A percentile compares a stretch with the other conserved stretches of the same genome.
Evolutionary conservation across 2,797 vertebrate genomes (phyloP).

Genomic region (Sebastes nivosus): DNA sequence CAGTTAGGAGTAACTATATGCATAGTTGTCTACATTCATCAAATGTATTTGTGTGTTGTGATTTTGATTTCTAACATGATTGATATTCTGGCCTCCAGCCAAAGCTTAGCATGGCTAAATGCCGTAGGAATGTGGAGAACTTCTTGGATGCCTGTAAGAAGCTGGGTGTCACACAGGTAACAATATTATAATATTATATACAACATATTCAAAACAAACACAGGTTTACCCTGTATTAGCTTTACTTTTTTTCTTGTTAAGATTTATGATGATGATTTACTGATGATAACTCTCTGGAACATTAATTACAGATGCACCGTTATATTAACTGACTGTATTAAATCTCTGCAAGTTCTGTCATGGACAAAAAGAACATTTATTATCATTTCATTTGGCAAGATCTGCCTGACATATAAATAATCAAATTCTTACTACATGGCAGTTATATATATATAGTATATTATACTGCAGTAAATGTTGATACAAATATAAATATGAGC

Average conservation of each 20-base stretch:
- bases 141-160: constrained; percentile 98
- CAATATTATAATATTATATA: background rate
- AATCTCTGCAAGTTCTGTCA: background rate
- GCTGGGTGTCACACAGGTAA: constrained; percentile 96
- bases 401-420: too few relatives aligned
- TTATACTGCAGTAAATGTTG: too few relatives aligned
- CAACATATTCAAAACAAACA: background rate
- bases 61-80: constrained; percentile 15
- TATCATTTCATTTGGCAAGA: too few relatives aligned
- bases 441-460: too few relatives aligned
- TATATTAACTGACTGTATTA: background rate
- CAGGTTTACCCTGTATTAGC: background rate
- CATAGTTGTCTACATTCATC: background rate
- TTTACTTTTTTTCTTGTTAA: background rate
- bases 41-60: background rate
- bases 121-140: constrained; percentile 97
- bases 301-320: too few relatives aligned
- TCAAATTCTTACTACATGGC: too few relatives aligned
- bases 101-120: constrained; percentile 99
- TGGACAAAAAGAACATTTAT: background rate
- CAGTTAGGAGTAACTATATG: background rate
- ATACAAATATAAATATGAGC: too few relatives aligned
- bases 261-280: background rate
- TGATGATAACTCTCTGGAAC: background rate
- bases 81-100: constrained; percentile 82